These are phyloP conservation scores for Xerus rutilus DNA, from an alignment of 2,797 vertebrate genomes.

Conservation along the genomic window DNA sequence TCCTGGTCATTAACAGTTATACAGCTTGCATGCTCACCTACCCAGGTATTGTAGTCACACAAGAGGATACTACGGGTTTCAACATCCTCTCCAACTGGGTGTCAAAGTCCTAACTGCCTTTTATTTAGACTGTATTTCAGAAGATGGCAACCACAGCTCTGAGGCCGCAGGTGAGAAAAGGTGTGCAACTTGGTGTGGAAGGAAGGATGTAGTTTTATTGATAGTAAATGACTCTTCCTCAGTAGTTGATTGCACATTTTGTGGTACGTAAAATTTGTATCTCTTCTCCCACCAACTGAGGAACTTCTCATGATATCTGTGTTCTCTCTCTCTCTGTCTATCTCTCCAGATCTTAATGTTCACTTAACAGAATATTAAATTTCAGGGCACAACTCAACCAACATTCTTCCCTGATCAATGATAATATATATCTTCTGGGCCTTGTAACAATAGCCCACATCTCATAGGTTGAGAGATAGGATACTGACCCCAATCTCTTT, in stretches of 20 bases:
- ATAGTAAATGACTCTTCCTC: not conserved
- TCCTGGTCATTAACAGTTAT: constrained; percentile 15
- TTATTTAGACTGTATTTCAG: not conserved
- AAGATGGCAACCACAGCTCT: not conserved
- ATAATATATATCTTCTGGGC: not conserved
- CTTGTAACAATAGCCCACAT: not conserved
- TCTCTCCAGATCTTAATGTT: not conserved
- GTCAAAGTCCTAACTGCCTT: not conserved
- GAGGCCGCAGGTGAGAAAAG: not conserved
- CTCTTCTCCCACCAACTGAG: not conserved
- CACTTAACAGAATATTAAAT: not conserved
- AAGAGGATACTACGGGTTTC: not conserved
- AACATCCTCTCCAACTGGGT: not conserved
- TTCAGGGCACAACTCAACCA: not conserved
- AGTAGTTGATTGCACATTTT: not conserved
- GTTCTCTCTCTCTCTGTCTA: too few relatives aligned
- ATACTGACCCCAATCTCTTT: not conserved
- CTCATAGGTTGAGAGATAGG: not conserved
- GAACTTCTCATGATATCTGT: not conserved
- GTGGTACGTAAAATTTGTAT: not conserved
- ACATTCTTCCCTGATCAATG: not conserved
- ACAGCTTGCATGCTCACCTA: not conserved
- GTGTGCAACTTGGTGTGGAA: not conserved
- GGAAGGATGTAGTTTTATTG: not conserved
- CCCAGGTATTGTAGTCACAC: not conserved